These are phyloP conservation scores for Phenganax marumi DNA, from an alignment of 92 coral and sea anemone genomes.

Conservation along the genomic window DNA sequence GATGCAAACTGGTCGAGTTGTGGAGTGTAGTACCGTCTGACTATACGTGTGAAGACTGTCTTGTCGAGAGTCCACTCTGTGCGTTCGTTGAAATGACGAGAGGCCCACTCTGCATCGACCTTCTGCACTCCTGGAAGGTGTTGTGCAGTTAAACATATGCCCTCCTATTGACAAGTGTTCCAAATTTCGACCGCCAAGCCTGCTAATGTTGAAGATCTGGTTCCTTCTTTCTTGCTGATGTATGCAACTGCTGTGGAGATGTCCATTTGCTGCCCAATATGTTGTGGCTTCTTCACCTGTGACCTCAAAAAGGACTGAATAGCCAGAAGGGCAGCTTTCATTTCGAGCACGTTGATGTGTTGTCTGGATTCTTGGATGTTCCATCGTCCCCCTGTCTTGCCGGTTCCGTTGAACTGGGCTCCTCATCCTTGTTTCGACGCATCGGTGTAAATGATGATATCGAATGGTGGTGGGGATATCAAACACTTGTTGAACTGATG, in stretches of 20 bases:
- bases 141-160: constrained; percentile 13
- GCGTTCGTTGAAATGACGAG: constrained; percentile 30
- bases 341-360: constrained; percentile 58
- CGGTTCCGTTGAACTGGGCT: constrained; percentile 29
- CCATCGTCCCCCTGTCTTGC: constrained; percentile 37
- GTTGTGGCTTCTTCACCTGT: background rate
- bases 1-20: constrained; percentile 29
- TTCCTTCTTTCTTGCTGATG: constrained; percentile 23
- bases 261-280: constrained; percentile 3
- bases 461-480: constrained; percentile 24
- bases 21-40: constrained; percentile 6
- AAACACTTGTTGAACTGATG: constrained; percentile 24
- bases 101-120: constrained; percentile 33
- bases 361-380: constrained; percentile 28
- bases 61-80: constrained; percentile 33
- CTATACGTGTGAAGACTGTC: constrained; percentile 24
- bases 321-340: constrained; percentile 50
- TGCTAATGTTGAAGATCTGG: constrained; percentile 7
- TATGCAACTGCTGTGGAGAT: constrained; percentile 14
- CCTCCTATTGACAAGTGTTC: background rate
- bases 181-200: background rate
- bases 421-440: constrained; percentile 27
- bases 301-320: constrained; percentile 5
- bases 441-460: constrained; percentile 14
- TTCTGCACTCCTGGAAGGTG: constrained; percentile 25